Evolutionary conservation across 2,113 vertebrate species (phyloP).

Genomic region (Peromyscus maniculatus): DNA sequence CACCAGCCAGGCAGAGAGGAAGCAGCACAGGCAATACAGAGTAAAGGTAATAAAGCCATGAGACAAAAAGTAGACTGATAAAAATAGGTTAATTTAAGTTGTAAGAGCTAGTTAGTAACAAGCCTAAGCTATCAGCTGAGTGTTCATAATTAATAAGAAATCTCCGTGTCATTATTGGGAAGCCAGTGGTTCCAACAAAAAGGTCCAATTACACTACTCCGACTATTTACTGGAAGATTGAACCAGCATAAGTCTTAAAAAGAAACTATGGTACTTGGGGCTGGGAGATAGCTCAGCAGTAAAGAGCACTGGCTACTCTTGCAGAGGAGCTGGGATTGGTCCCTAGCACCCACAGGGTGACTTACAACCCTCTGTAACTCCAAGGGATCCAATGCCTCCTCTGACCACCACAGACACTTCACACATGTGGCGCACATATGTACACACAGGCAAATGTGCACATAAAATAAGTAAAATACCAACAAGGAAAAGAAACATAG

Average conservation of each 20-base stretch:
- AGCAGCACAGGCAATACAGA: neutral
- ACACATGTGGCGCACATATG: neutral
- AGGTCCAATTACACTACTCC: neutral
- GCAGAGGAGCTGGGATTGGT: neutral
- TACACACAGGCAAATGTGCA: neutral
- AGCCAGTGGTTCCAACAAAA: neutral
- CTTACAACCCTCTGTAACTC: neutral
- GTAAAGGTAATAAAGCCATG: neutral
- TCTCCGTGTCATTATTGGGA: neutral
- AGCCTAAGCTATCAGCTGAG: neutral
- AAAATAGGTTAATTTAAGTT: neutral
- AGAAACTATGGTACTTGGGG: neutral
- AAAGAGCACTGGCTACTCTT: neutral
- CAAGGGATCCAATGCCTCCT: neutral
- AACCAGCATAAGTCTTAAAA: neutral
- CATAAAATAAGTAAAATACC: neutral
- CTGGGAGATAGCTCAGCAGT: neutral
- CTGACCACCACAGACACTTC: neutral
- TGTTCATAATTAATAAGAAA: neutral
- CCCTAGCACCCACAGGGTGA: neutral
- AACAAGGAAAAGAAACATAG: no score
- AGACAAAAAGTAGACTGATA: neutral
- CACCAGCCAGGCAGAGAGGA: rapidly evolving
- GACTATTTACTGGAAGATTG: neutral
- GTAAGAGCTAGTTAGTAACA: neutral